phyloP scores from a whole-genome alignment of 2,888 invertebrate species.

The Heliconius aoede region DNA sequence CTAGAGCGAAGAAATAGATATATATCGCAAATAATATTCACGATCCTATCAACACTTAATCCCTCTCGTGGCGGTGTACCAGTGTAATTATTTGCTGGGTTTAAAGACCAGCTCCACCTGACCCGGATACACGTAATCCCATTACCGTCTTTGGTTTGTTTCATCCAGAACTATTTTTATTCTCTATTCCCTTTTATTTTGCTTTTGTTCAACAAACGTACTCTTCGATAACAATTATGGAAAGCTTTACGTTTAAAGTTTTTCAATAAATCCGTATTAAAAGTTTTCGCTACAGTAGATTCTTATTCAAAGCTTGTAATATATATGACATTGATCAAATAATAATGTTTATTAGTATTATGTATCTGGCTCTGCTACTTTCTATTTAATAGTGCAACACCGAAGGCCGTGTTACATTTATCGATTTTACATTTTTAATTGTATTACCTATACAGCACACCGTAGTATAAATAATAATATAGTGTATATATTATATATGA shows the following conservation, averaged over 20 bases:
- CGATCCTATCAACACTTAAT: not conserved
- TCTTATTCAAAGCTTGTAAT: not conserved
- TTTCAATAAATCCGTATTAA: not conserved
- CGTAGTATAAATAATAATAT: not conserved
- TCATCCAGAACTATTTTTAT: constrained; percentile 37
- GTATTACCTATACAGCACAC: not conserved
- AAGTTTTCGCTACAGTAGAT: not conserved
- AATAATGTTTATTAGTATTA: constrained; percentile 15
- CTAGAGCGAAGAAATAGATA: no score
- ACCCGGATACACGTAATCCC: constrained; percentile 45
- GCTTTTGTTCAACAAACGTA: constrained; percentile 23
- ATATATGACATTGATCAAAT: constrained; percentile 17
- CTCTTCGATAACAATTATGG: constrained; percentile 6
- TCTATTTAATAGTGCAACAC: constrained; percentile 25
- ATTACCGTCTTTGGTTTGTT: constrained; percentile 36
- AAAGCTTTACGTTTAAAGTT: not conserved
- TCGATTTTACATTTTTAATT: constrained; percentile 2
- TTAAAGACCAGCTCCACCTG: constrained; percentile 41
- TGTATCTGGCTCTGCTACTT: constrained; percentile 19
- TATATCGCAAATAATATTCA: not conserved
- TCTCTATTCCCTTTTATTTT: constrained; percentile 30
- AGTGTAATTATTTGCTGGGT: constrained; percentile 42
- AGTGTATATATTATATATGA: not conserved
- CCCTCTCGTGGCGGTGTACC: constrained; percentile 24
- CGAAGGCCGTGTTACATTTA: constrained; percentile 28